These are phyloP conservation scores for Coccyzus lansbergi DNA, from an alignment of 2,797 vertebrate species.

Conservation along the genomic window DNA sequence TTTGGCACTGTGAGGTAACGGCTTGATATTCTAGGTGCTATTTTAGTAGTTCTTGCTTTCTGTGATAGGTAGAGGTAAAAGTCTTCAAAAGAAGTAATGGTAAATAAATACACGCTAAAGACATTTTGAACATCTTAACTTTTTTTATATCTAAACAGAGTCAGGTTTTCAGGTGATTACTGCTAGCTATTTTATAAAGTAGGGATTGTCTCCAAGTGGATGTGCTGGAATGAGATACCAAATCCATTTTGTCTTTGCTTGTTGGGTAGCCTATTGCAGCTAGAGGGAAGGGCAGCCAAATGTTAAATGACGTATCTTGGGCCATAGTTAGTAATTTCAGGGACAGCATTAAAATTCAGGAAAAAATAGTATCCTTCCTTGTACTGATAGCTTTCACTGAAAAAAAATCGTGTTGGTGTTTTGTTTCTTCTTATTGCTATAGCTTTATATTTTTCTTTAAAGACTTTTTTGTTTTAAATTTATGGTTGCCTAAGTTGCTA, in stretches of 20 bases:
- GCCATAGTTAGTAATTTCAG: background rate
- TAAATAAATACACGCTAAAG: background rate
- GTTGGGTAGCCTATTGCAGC: background rate
- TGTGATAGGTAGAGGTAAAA: background rate
- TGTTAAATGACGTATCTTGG: background rate
- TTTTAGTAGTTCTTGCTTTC: background rate
- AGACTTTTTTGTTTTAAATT: background rate
- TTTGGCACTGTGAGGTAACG: background rate
- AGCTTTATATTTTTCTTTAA: background rate
- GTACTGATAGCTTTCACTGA: background rate
- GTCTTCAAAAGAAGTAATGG: background rate
- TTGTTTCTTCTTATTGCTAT: background rate
- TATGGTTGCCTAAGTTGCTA: background rate
- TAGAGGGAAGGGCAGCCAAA: slow-evolving; percentile 1
- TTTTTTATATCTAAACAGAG: background rate
- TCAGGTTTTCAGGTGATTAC: background rate
- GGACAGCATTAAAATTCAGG: background rate
- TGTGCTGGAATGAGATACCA: background rate
- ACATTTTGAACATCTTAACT: background rate
- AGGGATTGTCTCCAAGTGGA: background rate
- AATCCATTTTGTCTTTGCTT: slow-evolving; percentile 3
- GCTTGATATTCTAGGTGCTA: background rate
- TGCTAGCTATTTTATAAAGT: background rate
- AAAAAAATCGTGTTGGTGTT: background rate
- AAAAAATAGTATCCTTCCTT: background rate